A percentile compares a stretch with the other conserved stretches of the same genome.
Evolutionary conservation across 1,140 invertebrate species (phyloP).

Genomic region (Chironomus striatipennis): DNA sequence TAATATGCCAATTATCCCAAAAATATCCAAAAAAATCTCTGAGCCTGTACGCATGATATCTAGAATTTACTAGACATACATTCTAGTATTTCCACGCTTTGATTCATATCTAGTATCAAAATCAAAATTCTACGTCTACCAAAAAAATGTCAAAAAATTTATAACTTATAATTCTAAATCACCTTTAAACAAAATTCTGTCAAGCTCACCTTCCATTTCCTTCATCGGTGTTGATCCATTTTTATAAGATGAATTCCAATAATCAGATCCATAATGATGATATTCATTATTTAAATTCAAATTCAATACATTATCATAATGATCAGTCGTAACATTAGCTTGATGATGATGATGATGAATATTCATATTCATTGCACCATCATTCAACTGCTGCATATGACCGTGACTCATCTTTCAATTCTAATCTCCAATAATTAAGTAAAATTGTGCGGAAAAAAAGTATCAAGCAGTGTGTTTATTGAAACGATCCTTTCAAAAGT

Average conservation of each 20-base stretch:
- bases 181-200: background rate
- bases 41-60: too few species aligned
- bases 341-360: background rate
- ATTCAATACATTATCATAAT: background rate
- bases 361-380: slow-evolving; percentile 5
- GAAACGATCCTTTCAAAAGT: background rate
- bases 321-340: background rate
- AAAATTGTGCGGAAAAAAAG: background rate
- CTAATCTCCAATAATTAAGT: background rate
- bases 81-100: too few species aligned
- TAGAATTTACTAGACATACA: too few species aligned
- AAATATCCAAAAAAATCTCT: too few species aligned
- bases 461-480: slow-evolving; percentile 2
- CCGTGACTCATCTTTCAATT: slow-evolving; percentile 22
- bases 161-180: too few species aligned
- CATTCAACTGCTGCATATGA: background rate
- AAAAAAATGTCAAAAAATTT: too few species aligned
- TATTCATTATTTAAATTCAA: background rate
- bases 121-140: too few species aligned
- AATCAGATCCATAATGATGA: background rate
- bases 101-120: too few species aligned
- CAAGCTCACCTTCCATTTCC: slow-evolving; percentile 37
- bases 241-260: slow-evolving; percentile 24
- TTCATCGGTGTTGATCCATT: slow-evolving; percentile 35
- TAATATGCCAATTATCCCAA: too few species aligned